Evolutionary conservation across 1,140 invertebrate genomes (phyloP).

Genomic region (Lycorma delicatula): DNA sequence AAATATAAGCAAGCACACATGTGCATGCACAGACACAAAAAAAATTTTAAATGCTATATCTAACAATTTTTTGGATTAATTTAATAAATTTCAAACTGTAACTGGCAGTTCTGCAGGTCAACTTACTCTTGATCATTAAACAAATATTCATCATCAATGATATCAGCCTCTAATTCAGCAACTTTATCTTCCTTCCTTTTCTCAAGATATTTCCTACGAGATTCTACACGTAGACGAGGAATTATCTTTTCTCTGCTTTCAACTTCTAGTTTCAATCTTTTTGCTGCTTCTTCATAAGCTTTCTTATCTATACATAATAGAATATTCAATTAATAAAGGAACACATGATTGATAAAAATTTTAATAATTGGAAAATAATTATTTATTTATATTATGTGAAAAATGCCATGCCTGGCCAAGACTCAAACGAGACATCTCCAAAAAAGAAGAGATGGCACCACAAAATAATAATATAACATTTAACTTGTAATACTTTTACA

Average conservation of each 20-base stretch:
- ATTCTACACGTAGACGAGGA: slow-evolving; percentile 81
- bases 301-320: slow-evolving; percentile 51
- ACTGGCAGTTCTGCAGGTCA: no score
- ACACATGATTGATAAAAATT: neutral
- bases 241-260: slow-evolving; percentile 79
- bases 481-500: neutral
- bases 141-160: slow-evolving; percentile 93
- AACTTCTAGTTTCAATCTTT: slow-evolving; percentile 77
- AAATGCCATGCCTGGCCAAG: neutral
- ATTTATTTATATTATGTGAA: neutral
- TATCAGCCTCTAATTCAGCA: slow-evolving; percentile 88
- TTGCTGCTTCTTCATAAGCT: slow-evolving; percentile 85
- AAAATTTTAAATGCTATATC: no score
- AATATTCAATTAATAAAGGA: slow-evolving; percentile 5
- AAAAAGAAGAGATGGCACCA: neutral
- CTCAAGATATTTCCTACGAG: slow-evolving; percentile 85
- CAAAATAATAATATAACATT: neutral
- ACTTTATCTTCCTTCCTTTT: slow-evolving; percentile 96
- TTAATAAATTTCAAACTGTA: no score
- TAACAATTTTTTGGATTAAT: no score
- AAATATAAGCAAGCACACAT: no score
- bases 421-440: neutral
- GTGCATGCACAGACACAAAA: no score
- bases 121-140: slow-evolving; percentile 81
- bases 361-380: neutral